Evolutionary conservation across 2,797 vertebrate genomes (phyloP), one percentile per base, ranked within the genome.

Genomic region (Crax fasciolata): DNA sequence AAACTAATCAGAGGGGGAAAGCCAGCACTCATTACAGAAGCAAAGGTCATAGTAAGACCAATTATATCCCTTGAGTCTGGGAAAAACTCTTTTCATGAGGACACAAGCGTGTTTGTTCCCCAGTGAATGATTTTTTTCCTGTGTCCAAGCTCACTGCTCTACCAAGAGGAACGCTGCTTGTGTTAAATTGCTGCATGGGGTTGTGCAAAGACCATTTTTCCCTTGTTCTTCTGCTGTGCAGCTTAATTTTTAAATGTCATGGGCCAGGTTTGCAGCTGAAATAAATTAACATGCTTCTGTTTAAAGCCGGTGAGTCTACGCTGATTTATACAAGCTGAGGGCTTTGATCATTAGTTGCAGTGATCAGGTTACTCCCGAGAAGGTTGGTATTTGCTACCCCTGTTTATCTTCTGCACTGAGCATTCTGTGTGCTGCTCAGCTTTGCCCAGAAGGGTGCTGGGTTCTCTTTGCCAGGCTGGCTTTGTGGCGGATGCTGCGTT

Each of bases 241-340:
- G 51, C 63, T 84, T 30, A n/a, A 70, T 92, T 93, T 94, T 86
- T 93, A 61, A 86, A 79, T 0, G 18, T 41, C 39, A 23, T 5
- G 23, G 74, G 67, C 70, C 32, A 44, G 51, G 77, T 89, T 94
- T 85, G 89, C 38, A 61, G 63, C 27, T 79, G 89, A 89, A 86
- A 77, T 88, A 73, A 81, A 81, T 94, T 79, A 85, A 19, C 4
- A 0, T 66, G 58, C 19, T 79, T 89, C 54, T 81, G 24, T 84
- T 61, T 79, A 84, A 94, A 91, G 73, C 73, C 39, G 20, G 44
- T 16, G 78, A 58, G 58, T 32, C 43, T 66, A 8, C 61, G 24
- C 65, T 83, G 93, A 91, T 92, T 85, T 92, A 75, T 87, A 35
- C 57, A 18, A 35, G 7, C 82, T 13, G 59, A 82, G 83, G 44